Base-by-base conservation (phyloP, 92 coral and sea anemone genomes). In the Epizoanthus ramosus region DNA sequence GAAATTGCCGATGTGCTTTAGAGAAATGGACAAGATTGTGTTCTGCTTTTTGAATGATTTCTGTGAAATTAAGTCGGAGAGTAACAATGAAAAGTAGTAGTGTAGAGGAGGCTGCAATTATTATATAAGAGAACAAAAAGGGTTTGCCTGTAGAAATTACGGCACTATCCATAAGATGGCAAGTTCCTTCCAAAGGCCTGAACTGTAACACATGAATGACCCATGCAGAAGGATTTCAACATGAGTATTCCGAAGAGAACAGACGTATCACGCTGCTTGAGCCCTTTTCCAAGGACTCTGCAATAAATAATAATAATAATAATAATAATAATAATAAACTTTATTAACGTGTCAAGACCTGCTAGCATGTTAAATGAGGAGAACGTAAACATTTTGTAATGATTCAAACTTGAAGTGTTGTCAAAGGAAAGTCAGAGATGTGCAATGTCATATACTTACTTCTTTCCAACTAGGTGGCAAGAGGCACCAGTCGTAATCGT, bases 191-290 rank as follows among this genome's bases (percentile, higher is more conserved):
- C 91, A 41, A 71, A 76, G 12, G 18, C 59, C 9, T 64, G 64
- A 7, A 88, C 70, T 0, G 19, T 31, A 3, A 85, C 79, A 0
- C 58, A 53, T n/a, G 88, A 72, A 70, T 88, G 88, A 0, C 92
- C 89, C 60, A 73, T 43, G 63, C 92, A 88, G 22, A 88, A 88
- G 0, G 88, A 85, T 4, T 64, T 74, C 22, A 88, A 31, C 22
- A 80, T 15, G 24, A 88, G 39, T 5, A 80, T 6, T 12, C 83
- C 92, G 9, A 88, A 53, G 2, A 88, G 75, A 16, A 88, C 75
- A 4, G 88, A 57, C 0, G 83, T 84, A 7, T 63, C 63, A 13
- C 75, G 69, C 58, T 88, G 91, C 66, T 88, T 84, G 35, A 88
- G 53, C n/a, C 75, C 85, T 79, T 88, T 84, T 39, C 69, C 91